Evolutionary conservation across 2,113 vertebrate genomes (phyloP), one percentile per base, ranked within the genome.

Genomic region (Merops nubicus): DNA sequence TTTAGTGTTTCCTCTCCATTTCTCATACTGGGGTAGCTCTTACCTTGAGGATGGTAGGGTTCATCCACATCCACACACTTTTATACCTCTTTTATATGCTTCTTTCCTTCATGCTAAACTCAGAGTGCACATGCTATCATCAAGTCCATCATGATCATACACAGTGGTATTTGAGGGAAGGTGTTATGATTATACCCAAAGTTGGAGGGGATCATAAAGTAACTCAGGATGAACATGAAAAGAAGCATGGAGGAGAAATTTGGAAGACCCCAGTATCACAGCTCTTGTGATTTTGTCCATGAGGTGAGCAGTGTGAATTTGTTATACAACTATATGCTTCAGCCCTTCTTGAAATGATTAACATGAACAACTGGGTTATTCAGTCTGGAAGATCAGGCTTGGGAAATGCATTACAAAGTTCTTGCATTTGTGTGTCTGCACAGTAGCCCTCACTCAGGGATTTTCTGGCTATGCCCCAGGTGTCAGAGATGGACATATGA

Each of bases 121-220:
- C n/a, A 69, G 28, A 23, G n/a, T 31, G 26, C 43, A 47, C 9
- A 5, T 23, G 16, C 8, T 77, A 3, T 21, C 29, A 38, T 21
- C 2, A 28, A 53, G 29, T 63, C 38, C 48, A 54, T 28, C 34
- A 21, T 15, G 15, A 38, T 14, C 7, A 54, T 42, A 11, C 48
- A 50, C 3, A 8, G 7, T 0, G 63, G 25, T 19, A 45, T 20
- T 36, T 70, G 12, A 3, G 7, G 1, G 0, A 10, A 2, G 19
- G 2, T 36, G 6, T 57, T 48, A 38, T 63, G 26, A 5, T 59
- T 36, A 54, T 17, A 93, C 2, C 12, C 59, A 36, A 59, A 38
- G 13, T 50, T 22, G 36, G 22, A 68, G 11, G 50, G 1, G 11
- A 54, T 1, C 16, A 40, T 59, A 12, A 47, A 11, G 16, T n/a